Evolutionary conservation across 2,888 invertebrate species (phyloP), one percentile per base, ranked within the genome.

Genomic region (Drosophila mulleri): DNA sequence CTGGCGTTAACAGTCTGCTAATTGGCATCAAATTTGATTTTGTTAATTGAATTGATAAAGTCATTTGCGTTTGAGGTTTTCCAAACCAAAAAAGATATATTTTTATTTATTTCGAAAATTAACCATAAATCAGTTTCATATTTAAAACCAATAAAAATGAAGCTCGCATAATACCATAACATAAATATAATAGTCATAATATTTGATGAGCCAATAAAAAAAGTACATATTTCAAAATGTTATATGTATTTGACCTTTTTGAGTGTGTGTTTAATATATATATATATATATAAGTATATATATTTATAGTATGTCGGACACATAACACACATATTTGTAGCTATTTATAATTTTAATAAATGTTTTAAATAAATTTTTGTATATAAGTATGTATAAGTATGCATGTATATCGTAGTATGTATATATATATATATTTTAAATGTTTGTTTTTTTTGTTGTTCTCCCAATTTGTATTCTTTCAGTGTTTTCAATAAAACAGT

Each of bases 401-500:
- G 82, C 67, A 72, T 82, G 71, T 80, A 77, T 75, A 70, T 71
- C 48, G 44, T 73, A 76, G 64, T 80, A 59, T 81, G 56, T 72
- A 69, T 80, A 76, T 72, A 69, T 44, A 44, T 44, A 20, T 20
- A 41, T 80, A 68, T 73, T 65, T 68, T 32, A 70, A 26, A 72
- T 72, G 52, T 53, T 37, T 37, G 23, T 14, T 20, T 63, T 32
- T 32, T 72, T 32, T 32, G 72, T 26, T 68, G 11, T 41, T 54
- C 41, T 54, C 73, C 69, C 60, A 69, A 32, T 32, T 73, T 44
- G 20, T 54, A n/a, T 39, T 14, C 18, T 16, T 67, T 71, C 64
- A 70, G 67, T 73, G 70, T 79, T 82, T 83, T 72, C 72, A 76
- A 88, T 85, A 88, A 91, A 90, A 91, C 89, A 91, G 90, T 91